These are phyloP conservation scores for Chamaetylas fuelleborni DNA, from an alignment of 2,113 vertebrate genomes.

Conservation along the genomic window DNA sequence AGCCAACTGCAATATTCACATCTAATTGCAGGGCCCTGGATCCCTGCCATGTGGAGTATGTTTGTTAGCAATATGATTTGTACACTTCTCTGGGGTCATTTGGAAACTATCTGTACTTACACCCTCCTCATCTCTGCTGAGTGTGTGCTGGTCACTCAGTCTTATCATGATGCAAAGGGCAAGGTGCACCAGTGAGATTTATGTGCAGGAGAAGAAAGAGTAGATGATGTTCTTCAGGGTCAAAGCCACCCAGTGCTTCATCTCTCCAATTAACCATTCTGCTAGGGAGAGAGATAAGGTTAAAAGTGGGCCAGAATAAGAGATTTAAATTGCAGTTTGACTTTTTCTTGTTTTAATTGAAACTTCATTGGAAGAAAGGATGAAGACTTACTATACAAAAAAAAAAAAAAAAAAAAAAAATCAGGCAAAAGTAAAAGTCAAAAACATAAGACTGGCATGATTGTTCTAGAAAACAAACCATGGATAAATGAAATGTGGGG, in stretches of 20 bases:
- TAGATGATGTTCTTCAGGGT: not conserved
- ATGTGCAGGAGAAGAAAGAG: not conserved
- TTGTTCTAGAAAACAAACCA: not conserved
- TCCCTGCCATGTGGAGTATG: not conserved
- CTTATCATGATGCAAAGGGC: not conserved
- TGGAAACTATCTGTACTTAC: not conserved
- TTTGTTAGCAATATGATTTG: not conserved
- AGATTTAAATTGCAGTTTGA: not conserved
- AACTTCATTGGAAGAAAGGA: not conserved
- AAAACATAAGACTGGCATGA: not conserved
- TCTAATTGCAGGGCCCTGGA: conserved; percentile 16
- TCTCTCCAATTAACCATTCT: not conserved
- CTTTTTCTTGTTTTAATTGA: not conserved
- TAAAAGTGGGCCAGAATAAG: not conserved
- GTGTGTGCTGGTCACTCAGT: not conserved
- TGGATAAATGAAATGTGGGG: not conserved
- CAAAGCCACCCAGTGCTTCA: not conserved
- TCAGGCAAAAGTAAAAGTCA: not conserved
- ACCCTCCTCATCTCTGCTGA: not conserved
- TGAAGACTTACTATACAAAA: not conserved
- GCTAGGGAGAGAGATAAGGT: not conserved
- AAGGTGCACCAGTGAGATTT: not conserved
- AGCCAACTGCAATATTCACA: conserved; percentile 9
- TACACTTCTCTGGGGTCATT: not conserved
- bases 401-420: not conserved